Evolutionary conservation across 1,140 invertebrate species (phyloP).

Genomic region (Eciton burchellii): DNA sequence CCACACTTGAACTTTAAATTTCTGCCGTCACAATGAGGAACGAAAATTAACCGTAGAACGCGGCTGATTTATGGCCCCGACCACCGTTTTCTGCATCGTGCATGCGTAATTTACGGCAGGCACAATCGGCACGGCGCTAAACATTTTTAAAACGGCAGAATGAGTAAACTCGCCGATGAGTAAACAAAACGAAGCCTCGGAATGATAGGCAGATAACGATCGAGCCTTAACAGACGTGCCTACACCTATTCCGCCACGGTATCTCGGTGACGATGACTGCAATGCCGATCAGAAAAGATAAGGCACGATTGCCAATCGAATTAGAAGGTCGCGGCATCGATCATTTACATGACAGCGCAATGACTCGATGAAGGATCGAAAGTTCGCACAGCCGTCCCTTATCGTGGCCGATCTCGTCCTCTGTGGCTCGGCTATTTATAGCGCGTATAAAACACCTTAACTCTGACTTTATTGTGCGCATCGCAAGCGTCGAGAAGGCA

Average conservation of each 20-base stretch:
- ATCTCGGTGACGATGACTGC: conserved; percentile 8
- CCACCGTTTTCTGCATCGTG: conserved; percentile 1
- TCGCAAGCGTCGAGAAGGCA: conserved; percentile 21
- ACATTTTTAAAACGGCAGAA: conserved; percentile 27
- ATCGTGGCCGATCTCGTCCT: not conserved
- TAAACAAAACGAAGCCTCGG: conserved; percentile 43
- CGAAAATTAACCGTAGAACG: conserved; percentile 29
- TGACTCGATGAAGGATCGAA: not conserved
- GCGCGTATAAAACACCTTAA: not conserved
- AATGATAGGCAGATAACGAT: conserved; percentile 45
- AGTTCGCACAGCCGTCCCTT: not conserved
- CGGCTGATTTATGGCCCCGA: conserved; percentile 36
- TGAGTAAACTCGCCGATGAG: conserved; percentile 22
- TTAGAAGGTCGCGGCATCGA: conserved; percentile 38
- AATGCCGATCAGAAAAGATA: not conserved
- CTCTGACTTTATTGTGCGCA: not conserved
- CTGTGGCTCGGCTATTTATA: conserved; percentile 37
- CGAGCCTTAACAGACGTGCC: not conserved
- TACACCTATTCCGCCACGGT: not conserved
- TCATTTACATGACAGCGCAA: conserved; percentile 55
- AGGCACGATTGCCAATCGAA: not conserved
- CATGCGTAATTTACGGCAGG: conserved; percentile 28
- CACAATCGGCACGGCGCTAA: not conserved
- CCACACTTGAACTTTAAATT: conserved; percentile 13
- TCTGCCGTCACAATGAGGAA: not conserved